These are phyloP conservation scores for Champsocephalus gunnari DNA, from an alignment of 2,797 vertebrate genomes.

Conservation along the genomic window DNA sequence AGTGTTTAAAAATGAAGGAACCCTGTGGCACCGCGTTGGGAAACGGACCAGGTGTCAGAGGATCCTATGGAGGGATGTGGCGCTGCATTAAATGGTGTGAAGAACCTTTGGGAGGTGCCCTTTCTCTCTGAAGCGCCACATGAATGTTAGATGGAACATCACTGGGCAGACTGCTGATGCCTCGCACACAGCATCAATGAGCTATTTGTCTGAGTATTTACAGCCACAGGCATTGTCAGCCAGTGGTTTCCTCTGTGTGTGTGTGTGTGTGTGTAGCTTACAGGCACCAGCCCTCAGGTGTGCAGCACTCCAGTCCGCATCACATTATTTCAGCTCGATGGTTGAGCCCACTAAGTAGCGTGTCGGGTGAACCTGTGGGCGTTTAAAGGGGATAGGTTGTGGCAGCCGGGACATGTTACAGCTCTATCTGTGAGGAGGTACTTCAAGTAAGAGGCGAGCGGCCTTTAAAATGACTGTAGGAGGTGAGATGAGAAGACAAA, in stretches of 20 bases:
- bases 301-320: conserved; percentile 58
- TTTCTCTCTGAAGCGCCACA: conserved; percentile 69
- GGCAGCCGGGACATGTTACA: conserved; percentile 53
- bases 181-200: conserved; percentile 48
- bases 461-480: conserved; percentile 29
- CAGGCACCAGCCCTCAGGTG: conserved; percentile 55
- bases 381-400: conserved; percentile 48
- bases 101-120: conserved; percentile 74
- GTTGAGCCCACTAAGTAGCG: conserved; percentile 62
- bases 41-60: conserved; percentile 51
- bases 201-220: conserved; percentile 68
- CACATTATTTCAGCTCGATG: conserved; percentile 71
- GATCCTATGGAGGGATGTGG: conserved; percentile 57
- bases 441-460: neutral
- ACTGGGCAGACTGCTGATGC: conserved; percentile 71
- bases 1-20: conserved; percentile 70
- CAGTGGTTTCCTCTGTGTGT: conserved; percentile 37
- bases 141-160: conserved; percentile 77
- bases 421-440: conserved; percentile 41
- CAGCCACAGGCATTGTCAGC: conserved; percentile 67
- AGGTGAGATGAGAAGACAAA: conserved; percentile 21
- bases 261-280: conserved; percentile 37
- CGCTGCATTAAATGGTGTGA: conserved; percentile 59
- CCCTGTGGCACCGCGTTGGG: conserved; percentile 20
- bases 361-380: conserved; percentile 55